Percentiles rank a stretch among this genome's conserved stretches.
These are phyloP conservation scores for Pan troglodytes DNA, from an alignment of 2,113 vertebrate species.

Conservation along the genomic window NHGRI_mPanTro3-v2.1_pri NC_072403.2:49900001-49900500, in stretches of 20 bases:
- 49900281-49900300: background rate
- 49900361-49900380: slow-evolving; percentile 15
- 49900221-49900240: background rate
- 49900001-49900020: background rate
- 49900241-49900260: background rate
- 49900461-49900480: background rate
- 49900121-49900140: background rate
- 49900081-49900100: background rate
- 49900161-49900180: background rate
- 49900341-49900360: background rate
- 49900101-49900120: background rate
- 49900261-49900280: background rate
- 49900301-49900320: background rate
- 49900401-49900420: background rate
- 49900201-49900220: background rate
- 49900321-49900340: background rate
- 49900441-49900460: background rate
- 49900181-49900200: background rate
- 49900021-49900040: background rate
- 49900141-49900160: background rate
- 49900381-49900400: background rate
- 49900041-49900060: background rate
- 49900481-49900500: background rate
- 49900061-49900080: background rate
- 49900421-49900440: background rate